Evolutionary conservation across 2,888 invertebrate species (phyloP).

Genomic region (Pycnomerus fuliginosus): DNA sequence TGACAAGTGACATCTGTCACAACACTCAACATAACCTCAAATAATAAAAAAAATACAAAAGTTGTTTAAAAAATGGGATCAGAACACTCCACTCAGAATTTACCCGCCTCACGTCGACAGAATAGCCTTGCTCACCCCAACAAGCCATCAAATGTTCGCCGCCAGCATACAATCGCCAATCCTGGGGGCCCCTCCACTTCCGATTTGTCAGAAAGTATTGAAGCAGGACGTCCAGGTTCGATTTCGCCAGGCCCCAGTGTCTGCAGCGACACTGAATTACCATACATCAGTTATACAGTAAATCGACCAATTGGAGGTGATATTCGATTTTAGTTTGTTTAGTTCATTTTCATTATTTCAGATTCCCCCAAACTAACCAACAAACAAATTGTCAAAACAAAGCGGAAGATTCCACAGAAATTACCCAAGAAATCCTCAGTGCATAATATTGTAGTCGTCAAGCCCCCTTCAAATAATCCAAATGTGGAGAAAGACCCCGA

Average conservation of each 20-base stretch:
- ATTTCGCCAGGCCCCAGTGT: constrained; percentile 86
- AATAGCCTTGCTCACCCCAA: constrained; percentile 33
- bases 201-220: constrained; percentile 32
- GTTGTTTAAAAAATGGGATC: constrained; percentile 50
- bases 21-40: too few relatives aligned
- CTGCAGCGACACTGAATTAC: constrained; percentile 85
- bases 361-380: constrained; percentile 82
- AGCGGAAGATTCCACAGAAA: constrained; percentile 47
- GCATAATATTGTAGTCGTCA: constrained; percentile 81
- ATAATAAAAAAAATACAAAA: too few relatives aligned
- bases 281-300: constrained; percentile 88
- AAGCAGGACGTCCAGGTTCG: constrained; percentile 64
- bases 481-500: constrained; percentile 74
- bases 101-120: constrained; percentile 39
- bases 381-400: constrained; percentile 53
- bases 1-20: too few relatives aligned
- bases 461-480: constrained; percentile 64
- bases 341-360: too few relatives aligned
- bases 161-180: constrained; percentile 53
- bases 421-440: constrained; percentile 54
- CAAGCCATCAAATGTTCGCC: constrained; percentile 37
- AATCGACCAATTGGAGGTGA: constrained; percentile 84
- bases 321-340: constrained; percentile 1
- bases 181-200: constrained; percentile 43
- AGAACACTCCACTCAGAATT: constrained; percentile 49